phyloP scores from a whole-genome alignment of 2,888 invertebrate genomes.

The Anarsia innoxiella region DNA sequence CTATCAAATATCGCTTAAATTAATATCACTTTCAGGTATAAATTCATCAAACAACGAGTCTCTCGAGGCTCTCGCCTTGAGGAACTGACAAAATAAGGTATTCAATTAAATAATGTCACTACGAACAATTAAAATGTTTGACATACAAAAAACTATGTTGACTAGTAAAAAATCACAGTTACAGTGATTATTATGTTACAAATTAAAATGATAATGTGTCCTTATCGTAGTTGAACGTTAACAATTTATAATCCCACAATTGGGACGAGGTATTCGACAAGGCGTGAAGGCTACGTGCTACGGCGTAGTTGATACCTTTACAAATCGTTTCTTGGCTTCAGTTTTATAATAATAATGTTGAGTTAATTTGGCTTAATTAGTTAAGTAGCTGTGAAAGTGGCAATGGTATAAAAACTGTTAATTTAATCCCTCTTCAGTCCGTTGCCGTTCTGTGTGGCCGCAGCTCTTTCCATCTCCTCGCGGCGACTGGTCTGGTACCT shows the following conservation, averaged over 20 bases:
- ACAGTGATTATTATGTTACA: conserved; percentile 17
- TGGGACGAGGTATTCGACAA: too few species aligned
- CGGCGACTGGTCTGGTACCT: conserved; percentile 76
- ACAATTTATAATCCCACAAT: too few species aligned
- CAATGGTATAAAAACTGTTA: conserved; percentile 4
- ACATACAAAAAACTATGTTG: conserved; percentile 26
- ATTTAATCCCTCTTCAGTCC: conserved; percentile 77
- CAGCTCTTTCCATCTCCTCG: conserved; percentile 60
- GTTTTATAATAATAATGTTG: background rate
- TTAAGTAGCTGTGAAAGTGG: background rate
- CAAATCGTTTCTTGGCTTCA: too few species aligned
- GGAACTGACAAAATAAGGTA: conserved; percentile 1
- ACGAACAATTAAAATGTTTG: conserved; percentile 17
- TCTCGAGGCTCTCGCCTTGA: background rate
- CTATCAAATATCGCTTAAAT: conserved; percentile 62
- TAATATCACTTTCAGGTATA: conserved; percentile 71
- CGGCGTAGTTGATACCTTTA: too few species aligned
- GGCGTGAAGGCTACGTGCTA: too few species aligned
- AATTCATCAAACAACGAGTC: conserved; percentile 23
- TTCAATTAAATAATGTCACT: background rate
- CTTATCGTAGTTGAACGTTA: too few species aligned
- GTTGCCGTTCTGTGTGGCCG: conserved; percentile 73
- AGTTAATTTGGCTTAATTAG: background rate
- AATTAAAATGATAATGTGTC: too few species aligned
- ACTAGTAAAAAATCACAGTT: conserved; percentile 46